Evolutionary conservation across 37 sponge, comb jelly and placozoan species (phyloP), one percentile per base, ranked within the genome.

Genomic region (Trichoplax adhaerens): DNA sequence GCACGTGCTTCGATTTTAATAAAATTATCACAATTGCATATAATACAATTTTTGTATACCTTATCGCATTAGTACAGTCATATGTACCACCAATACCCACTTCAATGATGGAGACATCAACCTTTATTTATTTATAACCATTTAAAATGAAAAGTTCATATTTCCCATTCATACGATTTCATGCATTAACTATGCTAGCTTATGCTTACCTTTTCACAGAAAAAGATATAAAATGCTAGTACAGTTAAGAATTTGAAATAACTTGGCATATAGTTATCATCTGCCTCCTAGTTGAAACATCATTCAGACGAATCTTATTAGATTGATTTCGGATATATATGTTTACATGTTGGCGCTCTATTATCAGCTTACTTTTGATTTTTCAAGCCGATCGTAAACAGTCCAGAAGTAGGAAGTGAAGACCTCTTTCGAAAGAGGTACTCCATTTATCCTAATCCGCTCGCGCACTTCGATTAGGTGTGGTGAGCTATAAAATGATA

Each of bases 31-130:
- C 29, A 29, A 29, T 29, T 29, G 29, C 29, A 29, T 29, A 29
- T 0, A 29, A 3, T 48, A 4, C 3, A 12, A 5, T 46, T 4
- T 76, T 57, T 1, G 65, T 79, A 73, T 48, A 90, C 91, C 61
- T 58, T 0, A 89, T 81, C 46, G 91, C 69, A 68, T 97, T 97
- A 6, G 99, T 97, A 62, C 82, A 77, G 74, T 91, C 92, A 59
- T 80, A 84, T 56, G 78, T 67, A 10, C 99, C 99, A 61, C 99
- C 99, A 58, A 97, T 86, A 5, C 99, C 99, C 51, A 97, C 99
- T 69, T 97, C 99, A 53, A 97, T 58, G 54, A 97, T 77, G 50
- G 93, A 86, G 61, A 91, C 99, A 71, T 97, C 99, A 57, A 88
- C 86, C 84, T 87, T 7, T 58, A 65, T 66, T 66, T 74, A 55